Evolutionary conservation across 2,797 vertebrate species (phyloP).

Genomic region (Onychomys leucogaster): DNA sequence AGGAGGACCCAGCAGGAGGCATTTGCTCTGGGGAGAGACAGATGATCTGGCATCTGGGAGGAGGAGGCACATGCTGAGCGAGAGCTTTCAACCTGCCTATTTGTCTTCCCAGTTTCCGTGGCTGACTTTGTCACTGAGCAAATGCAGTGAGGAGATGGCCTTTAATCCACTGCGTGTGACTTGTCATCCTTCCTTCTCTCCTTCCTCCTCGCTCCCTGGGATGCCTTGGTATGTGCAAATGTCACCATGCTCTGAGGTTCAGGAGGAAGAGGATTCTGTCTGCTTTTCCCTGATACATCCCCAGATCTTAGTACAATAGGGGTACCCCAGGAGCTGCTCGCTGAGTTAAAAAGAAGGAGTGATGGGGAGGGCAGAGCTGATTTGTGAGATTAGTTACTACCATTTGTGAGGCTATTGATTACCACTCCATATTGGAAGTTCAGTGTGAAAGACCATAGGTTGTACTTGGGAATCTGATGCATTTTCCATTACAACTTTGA

Average conservation of each 20-base stretch:
- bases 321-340: not conserved
- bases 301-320: not conserved
- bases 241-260: not conserved
- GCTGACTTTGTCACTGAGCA: not conserved
- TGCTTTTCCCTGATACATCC: not conserved
- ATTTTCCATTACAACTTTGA: not conserved
- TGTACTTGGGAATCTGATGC: not conserved
- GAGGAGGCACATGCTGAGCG: not conserved
- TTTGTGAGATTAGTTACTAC: no score
- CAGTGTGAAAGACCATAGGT: not conserved
- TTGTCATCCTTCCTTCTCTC: not conserved
- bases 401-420: not conserved
- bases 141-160: not conserved
- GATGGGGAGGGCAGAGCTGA: not conserved
- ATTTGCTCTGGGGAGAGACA: not conserved
- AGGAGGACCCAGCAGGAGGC: not conserved
- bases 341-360: not conserved
- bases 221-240: not conserved
- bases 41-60: not conserved
- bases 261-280: not conserved
- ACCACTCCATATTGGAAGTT: not conserved
- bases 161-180: not conserved
- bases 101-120: not conserved
- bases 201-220: not conserved
- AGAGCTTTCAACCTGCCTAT: not conserved